Evolutionary conservation across 2,888 invertebrate species (phyloP).

Genomic region (Drosophila putrida): DNA sequence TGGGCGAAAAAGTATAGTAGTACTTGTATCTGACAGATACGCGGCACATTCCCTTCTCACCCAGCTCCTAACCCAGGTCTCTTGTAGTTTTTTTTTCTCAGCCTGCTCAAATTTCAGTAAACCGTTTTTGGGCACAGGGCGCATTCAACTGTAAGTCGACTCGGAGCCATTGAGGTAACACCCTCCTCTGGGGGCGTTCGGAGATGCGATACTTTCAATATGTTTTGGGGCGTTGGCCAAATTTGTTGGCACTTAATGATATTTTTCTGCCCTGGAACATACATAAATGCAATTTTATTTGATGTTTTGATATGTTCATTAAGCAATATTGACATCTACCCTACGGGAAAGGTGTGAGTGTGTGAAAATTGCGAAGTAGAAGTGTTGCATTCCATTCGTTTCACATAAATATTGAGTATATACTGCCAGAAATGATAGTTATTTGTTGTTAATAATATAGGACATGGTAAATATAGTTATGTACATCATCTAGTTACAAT

Average conservation of each 20-base stretch:
- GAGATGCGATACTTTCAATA: slow-evolving; percentile 62
- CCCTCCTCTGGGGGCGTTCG: slow-evolving; percentile 45
- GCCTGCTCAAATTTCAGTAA: slow-evolving; percentile 68
- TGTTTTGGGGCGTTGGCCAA: slow-evolving; percentile 52
- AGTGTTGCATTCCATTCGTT: slow-evolving; percentile 1
- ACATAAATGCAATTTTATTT: slow-evolving; percentile 74
- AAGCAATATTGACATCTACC: slow-evolving; percentile 54
- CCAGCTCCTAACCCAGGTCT: slow-evolving; percentile 1
- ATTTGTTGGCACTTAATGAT: slow-evolving; percentile 45
- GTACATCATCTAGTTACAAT: too few species aligned
- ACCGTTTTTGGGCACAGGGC: slow-evolving; percentile 52
- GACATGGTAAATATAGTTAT: too few species aligned
- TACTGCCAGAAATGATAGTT: too few species aligned
- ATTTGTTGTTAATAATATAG: too few species aligned
- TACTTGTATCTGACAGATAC: slow-evolving; percentile 51
- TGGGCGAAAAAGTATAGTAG: slow-evolving; percentile 34
- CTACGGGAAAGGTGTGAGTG: slow-evolving; percentile 25
- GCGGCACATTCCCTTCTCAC: slow-evolving; percentile 31
- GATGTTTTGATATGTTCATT: slow-evolving; percentile 77
- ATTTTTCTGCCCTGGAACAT: slow-evolving; percentile 22
- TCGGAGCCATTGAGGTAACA: slow-evolving; percentile 39
- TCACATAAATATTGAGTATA: background rate
- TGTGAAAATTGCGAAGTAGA: slow-evolving; percentile 11
- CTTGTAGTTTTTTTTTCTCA: slow-evolving; percentile 54
- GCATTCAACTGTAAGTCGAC: slow-evolving; percentile 67